Percentiles rank a stretch among this genome's conserved stretches.
phyloP scores from a whole-genome alignment of 1,140 invertebrate genomes.

The Panagrolaimus sp. region DNA sequence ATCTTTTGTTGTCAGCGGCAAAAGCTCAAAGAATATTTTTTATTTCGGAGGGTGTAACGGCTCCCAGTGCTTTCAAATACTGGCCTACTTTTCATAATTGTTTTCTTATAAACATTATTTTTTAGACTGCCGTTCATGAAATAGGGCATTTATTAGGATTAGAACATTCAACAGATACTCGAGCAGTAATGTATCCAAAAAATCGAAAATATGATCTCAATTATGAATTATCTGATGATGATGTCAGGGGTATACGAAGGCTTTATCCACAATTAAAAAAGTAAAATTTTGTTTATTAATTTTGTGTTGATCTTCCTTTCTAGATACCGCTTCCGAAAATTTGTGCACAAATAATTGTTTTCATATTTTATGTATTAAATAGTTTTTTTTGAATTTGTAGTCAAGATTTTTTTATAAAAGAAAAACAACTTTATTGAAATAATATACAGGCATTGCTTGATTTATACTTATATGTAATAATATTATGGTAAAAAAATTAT shows the following conservation, averaged over 20 bases:
- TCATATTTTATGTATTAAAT: too few relatives aligned
- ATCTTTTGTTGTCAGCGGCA: too few relatives aligned
- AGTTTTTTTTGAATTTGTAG: not conserved
- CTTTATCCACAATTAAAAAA: slow-evolving; percentile 27
- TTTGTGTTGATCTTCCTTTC: not conserved
- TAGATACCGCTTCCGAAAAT: not conserved
- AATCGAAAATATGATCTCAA: slow-evolving; percentile 41
- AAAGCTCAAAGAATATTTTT: too few relatives aligned
- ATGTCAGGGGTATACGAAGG: slow-evolving; percentile 40
- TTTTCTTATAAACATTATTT: slow-evolving; percentile 13
- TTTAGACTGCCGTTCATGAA: slow-evolving; percentile 53
- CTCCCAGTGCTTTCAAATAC: too few relatives aligned
- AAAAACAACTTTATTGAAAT: too few relatives aligned
- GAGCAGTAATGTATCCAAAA: slow-evolving; percentile 51
- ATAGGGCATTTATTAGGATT: slow-evolving; percentile 55
- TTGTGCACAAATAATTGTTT: not conserved
- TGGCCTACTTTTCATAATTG: slow-evolving; percentile 25
- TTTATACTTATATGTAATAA: too few relatives aligned
- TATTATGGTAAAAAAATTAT: too few relatives aligned
- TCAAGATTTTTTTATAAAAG: not conserved
- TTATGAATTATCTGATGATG: slow-evolving; percentile 42
- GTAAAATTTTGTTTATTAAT: not conserved
- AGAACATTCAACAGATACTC: slow-evolving; percentile 49
- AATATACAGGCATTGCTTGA: too few relatives aligned
- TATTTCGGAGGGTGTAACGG: too few relatives aligned